Evolutionary conservation across 2,113 vertebrate genomes (phyloP), one percentile per base, ranked within the genome.

Genomic region (Etheostoma spectabile): DNA sequence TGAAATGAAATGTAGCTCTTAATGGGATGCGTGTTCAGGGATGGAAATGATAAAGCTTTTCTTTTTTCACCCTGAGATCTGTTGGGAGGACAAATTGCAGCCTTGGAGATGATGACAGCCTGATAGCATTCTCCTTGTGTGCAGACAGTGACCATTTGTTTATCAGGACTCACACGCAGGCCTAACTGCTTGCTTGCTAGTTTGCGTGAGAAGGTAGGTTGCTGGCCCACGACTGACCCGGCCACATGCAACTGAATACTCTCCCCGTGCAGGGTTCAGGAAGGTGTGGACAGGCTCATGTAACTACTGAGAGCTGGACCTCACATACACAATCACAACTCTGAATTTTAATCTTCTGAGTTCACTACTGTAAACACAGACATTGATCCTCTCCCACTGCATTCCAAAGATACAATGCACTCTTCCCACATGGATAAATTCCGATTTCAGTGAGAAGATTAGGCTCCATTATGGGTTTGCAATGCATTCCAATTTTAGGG

Each of bases 81-180:
- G 83, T 48, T 55, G 80, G 89, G 89, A 84, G 86, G 89, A 84
- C 83, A 88, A 82, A 90, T 72, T 86, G 80, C 81, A 84, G 71
- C 55, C 71, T 52, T 81, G 76, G 77, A 87, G 85, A 91, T 87
- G 87, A 89, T 82, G 80, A 75, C 64, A 72, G 80, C 21, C 67
- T 71, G 88, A 93, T 91, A 92, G 73, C 83, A 61, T 89, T 88
- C 83, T 88, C 74, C 63, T 45, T 70, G 86, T 88, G 82, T 88
- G 85, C 71, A 84, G 85, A 91, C 84, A 87, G 83, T 62, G 82
- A 89, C 63, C 73, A 3, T 88, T 94, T 92, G 90, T 94, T 92
- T 89, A 91, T 77, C 57, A 59, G 35, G 61, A 71, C 89, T 92
- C 87, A 88, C 92, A 93, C 91, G 90, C 89, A 90, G 86, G 65